Evolutionary conservation across 64 coral and sea anemone species (phyloP).

Genomic region (Actinia equina): DNA sequence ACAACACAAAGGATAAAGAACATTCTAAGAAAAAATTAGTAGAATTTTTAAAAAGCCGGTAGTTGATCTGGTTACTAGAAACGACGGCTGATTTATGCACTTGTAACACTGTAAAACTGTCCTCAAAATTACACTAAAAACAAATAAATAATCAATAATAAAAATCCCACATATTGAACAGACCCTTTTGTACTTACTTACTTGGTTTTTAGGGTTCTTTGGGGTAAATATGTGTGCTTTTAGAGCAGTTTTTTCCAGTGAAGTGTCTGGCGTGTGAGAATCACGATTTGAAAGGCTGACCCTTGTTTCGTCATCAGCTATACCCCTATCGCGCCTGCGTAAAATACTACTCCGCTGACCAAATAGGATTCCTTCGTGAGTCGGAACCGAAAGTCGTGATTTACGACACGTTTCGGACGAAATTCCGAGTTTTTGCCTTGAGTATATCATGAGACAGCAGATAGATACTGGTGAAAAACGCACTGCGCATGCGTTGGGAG

Average conservation of each 20-base stretch:
- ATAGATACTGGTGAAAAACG: too few species aligned
- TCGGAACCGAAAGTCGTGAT: neutral
- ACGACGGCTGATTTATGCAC: neutral
- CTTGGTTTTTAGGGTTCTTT: conserved; percentile 9
- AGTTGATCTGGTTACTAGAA: neutral
- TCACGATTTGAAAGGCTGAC: conserved; percentile 21
- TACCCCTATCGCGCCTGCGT: neutral
- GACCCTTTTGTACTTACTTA: conserved; percentile 14
- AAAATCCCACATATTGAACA: neutral
- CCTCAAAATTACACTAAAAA: conserved; percentile 4
- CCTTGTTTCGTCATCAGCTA: conserved; percentile 1
- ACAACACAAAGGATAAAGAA: neutral
- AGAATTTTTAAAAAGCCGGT: conserved; percentile 1
- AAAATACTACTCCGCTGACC: neutral
- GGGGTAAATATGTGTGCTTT: neutral
- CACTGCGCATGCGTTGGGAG: too few species aligned
- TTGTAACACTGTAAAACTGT: neutral
- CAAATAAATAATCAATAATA: neutral
- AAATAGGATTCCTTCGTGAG: neutral
- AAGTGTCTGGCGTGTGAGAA: neutral
- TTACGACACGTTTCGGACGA: neutral
- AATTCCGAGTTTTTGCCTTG: neutral
- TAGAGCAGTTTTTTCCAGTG: neutral
- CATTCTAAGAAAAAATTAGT: neutral
- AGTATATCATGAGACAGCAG: too few species aligned